Base-by-base conservation (phyloP, 2,797 vertebrate genomes). In the Sphenopsis melanotis region DNA sequence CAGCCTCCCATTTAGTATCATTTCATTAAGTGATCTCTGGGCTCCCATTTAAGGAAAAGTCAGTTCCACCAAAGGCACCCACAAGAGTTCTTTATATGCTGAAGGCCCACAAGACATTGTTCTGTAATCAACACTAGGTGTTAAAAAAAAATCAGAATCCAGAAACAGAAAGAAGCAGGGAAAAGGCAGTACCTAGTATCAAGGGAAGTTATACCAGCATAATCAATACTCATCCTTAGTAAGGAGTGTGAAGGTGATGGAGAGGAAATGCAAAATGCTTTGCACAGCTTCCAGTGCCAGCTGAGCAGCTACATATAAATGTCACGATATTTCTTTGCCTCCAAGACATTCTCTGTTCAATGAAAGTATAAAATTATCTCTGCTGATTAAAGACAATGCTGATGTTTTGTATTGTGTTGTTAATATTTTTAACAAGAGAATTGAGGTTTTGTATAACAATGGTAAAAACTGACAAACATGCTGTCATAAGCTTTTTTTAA, bases 401-500 rank as follows among this genome's bases (percentile, higher is more conserved):
- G 72, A 47, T 55, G 11, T 24, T 80, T 52, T 52, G 13, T 12
- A 44, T 20, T 22, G 29, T 3, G 5, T 37, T 52, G 12, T 46
- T 60, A 20, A 5, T 46, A 27, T 60, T 65, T 90, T 65, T 39
- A 74, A 44, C 10, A 42, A 15, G 29, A 37, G 3, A 74, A 39
- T 3, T 15, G 32, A 34, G 3, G 7, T n/a, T 90, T 88, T 61
- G 17, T 15, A 2, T 36, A 61, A 42, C 47, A 46, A 24, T 14
- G 8, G 15, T 30, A 23, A 79, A 86, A 82, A 44, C 7, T 3
- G 11, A 47, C 11, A 46, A 50, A 34, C 5, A 15, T 29, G 20
- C 1, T 30, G 10, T 32, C 26, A 27, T 23, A 36, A 56, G 9
- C 10, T n/a, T n/a, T 63, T 70, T 52, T 8, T 0, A 0, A 17